Evolutionary conservation across 2,888 invertebrate species (phyloP).

Genomic region (Thymelicus lineola): DNA sequence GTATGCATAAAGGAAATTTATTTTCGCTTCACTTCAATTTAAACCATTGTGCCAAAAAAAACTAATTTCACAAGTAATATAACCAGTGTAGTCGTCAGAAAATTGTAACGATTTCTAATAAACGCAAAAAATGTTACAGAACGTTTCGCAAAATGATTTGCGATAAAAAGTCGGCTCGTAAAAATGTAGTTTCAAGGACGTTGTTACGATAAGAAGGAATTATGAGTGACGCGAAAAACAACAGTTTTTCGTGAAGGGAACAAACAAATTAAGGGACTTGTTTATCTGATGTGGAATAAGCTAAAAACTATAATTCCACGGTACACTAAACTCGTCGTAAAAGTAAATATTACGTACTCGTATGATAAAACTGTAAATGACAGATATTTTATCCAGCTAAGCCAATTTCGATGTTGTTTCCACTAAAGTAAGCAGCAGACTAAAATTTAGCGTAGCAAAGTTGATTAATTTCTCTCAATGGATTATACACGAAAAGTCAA

Average conservation of each 20-base stretch:
- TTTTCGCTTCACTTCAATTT: too few species aligned
- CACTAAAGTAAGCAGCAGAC: too few species aligned
- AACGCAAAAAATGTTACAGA: neutral
- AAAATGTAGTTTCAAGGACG: constrained; percentile 13
- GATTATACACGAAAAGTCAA: too few species aligned
- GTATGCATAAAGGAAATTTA: too few species aligned
- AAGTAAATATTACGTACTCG: too few species aligned
- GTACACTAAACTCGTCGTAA: too few species aligned
- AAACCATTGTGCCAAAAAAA: neutral
- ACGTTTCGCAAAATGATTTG: constrained; percentile 3
- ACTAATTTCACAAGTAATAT: neutral
- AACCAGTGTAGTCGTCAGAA: neutral
- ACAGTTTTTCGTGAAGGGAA: constrained; percentile 8
- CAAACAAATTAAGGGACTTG: constrained; percentile 2
- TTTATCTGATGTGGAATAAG: neutral
- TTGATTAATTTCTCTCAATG: too few species aligned
- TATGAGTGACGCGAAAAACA: constrained; percentile 17
- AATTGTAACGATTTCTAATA: neutral
- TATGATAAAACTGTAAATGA: too few species aligned
- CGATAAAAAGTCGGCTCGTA: neutral
- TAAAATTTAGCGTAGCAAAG: too few species aligned
- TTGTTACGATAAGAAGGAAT: constrained; percentile 2
- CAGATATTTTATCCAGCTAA: too few species aligned
- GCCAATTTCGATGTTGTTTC: too few species aligned
- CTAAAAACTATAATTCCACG: too few species aligned